Base-by-base conservation (phyloP, 2,888 invertebrate species). In the Muschampia plurimacula region DNA sequence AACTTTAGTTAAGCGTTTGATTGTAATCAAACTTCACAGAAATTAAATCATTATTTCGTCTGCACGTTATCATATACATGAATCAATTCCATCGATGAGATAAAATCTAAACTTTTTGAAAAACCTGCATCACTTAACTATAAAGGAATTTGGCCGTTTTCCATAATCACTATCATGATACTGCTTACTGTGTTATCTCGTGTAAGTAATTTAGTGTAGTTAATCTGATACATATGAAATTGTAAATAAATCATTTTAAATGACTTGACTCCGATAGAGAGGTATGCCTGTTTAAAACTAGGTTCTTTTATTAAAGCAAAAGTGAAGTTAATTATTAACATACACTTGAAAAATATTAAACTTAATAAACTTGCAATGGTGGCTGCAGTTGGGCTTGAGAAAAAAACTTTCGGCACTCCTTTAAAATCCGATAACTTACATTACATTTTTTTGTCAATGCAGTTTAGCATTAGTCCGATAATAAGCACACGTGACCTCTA, bases 121-220 rank as follows among this genome's bases (percentile, higher is more conserved):
- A 57, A 62, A 62, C 41, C 12, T 28, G 41, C 39, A 3, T 10
- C 5, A 62, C 13, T 62, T 39, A 41, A 41, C 5, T n/a, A 39
- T 41, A 22, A 41, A 62, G 41, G 4, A 15, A 62, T 62, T 62
- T 15, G 62, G 62, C 39, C 39, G 22, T 62, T 62, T 62, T 62
- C 62, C 62, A 41, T 57, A 62, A 62, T 62, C 39, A 41, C 2
- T 15, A 62, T 41, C 39, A 62, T 9, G 62, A 62, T 22, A 22
- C 22, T n/a, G 39, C 32, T 62, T 62, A 13, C 15, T 10, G 15
- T 41, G 41, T 15, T 62, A 62, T 62, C 41, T 62, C 36, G 62
- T 62, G n/a, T 41, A 41, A 62, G 41, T 62, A 39, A 62, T 41
- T 41, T 62, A 39, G 10, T 62, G 41, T 41, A 9, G 22, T 62